A percentile compares a stretch with the other conserved stretches of the same genome.
These are phyloP conservation scores for Otis tarda DNA, from an alignment of 2,113 vertebrate species.

Conservation along the genomic window DNA sequence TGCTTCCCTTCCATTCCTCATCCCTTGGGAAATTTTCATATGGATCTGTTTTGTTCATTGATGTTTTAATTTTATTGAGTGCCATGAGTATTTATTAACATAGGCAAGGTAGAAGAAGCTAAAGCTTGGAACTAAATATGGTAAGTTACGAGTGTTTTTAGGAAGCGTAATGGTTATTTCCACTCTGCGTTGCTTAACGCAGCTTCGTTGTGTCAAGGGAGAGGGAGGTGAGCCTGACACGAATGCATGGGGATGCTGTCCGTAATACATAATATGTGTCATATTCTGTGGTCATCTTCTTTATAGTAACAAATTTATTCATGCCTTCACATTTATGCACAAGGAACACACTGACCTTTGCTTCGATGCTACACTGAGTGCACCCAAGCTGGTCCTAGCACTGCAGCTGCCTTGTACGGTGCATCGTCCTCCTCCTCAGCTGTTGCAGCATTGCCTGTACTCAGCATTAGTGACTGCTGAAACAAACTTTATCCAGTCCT, in stretches of 20 bases:
- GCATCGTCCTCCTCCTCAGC: background rate
- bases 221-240: background rate
- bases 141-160: background rate
- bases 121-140: background rate
- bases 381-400: background rate
- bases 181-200: background rate
- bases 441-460: background rate
- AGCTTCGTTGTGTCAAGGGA: background rate
- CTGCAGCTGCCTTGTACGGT: background rate
- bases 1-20: background rate
- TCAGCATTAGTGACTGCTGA: background rate
- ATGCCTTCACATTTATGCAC: background rate
- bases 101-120: background rate
- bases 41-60: conserved; percentile 28
- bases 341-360: background rate
- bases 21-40: background rate
- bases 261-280: background rate
- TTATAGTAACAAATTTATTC: background rate
- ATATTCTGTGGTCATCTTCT: background rate
- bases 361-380: background rate
- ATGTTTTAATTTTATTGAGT: conserved; percentile 47
- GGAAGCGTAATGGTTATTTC: background rate
- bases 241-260: background rate
- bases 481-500: background rate
- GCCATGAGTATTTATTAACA: background rate